Conservation (phyloP, 2,113 vertebrate genomes). For the Suncus etruscus region DNA sequence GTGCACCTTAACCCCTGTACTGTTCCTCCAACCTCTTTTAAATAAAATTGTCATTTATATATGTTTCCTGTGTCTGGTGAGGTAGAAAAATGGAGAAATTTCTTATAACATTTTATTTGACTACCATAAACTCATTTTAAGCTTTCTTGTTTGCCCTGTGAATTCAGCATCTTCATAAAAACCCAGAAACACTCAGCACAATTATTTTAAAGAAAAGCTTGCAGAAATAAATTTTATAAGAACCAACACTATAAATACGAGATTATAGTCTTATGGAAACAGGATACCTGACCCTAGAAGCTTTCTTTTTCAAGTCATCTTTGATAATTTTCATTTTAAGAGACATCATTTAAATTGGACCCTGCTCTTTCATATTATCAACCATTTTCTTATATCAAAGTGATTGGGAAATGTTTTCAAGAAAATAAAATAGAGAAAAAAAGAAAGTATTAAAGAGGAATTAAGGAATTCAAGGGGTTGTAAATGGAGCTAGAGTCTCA, state of each 20-base stretch:
- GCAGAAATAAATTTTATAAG: constrained; percentile 61
- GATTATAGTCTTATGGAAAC: constrained; percentile 50
- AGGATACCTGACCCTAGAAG: constrained; percentile 28
- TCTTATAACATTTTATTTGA: constrained; percentile 67
- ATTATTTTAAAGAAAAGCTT: constrained; percentile 69
- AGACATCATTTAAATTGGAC: constrained; percentile 59
- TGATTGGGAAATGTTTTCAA: constrained; percentile 59
- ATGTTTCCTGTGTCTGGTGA: constrained; percentile 64
- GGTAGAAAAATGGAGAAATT: constrained; percentile 58
- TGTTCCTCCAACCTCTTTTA: constrained; percentile 44
- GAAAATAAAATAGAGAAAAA: constrained; percentile 2
- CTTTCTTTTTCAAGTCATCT: constrained; percentile 66
- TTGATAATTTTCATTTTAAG: constrained; percentile 40
- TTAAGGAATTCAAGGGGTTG: constrained; percentile 46
- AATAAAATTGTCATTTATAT: constrained; percentile 74
- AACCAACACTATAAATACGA: constrained; percentile 36
- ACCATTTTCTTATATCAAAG: constrained; percentile 47
- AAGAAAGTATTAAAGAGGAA: constrained; percentile 30
- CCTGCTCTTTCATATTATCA: constrained; percentile 44
- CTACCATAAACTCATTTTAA: constrained; percentile 66
- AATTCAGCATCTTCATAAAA: constrained; percentile 61
- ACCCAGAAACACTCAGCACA: constrained; percentile 33
- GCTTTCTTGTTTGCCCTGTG: constrained; percentile 58
- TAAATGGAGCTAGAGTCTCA: constrained; percentile 46
- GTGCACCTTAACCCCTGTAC: no score